phyloP scores from a whole-genome alignment of 2,888 invertebrate species.

The Trichopoda pennipes region DNA sequence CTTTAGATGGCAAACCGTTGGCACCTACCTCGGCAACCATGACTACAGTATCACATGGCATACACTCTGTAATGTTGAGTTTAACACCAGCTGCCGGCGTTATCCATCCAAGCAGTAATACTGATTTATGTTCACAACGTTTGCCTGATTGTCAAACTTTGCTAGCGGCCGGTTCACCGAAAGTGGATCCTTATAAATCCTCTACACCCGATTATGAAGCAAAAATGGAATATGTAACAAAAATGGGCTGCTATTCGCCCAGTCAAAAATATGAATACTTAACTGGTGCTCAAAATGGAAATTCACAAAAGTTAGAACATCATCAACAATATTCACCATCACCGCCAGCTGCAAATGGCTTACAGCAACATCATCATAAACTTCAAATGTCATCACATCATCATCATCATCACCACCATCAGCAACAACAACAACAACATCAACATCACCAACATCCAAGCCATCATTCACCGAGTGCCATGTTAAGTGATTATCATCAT shows the following conservation, averaged over 20 bases:
- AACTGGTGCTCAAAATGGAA: constrained; percentile 59
- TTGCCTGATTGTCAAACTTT: constrained; percentile 80
- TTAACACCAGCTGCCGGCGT: constrained; percentile 78
- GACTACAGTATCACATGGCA: constrained; percentile 81
- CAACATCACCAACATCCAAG: constrained; percentile 72
- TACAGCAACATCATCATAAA: constrained; percentile 71
- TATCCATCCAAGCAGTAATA: constrained; percentile 71
- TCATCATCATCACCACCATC: constrained; percentile 55
- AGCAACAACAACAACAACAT: constrained; percentile 60
- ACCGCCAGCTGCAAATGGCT: constrained; percentile 70
- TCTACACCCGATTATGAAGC: constrained; percentile 75
- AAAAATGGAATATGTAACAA: constrained; percentile 79
- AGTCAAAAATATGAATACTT: constrained; percentile 80
- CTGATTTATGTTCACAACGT: constrained; percentile 77
- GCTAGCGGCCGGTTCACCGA: constrained; percentile 79
- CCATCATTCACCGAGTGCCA: constrained; percentile 74
- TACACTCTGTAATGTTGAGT: constrained; percentile 86
- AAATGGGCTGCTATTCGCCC: constrained; percentile 81
- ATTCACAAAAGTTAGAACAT: constrained; percentile 73
- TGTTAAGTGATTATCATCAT: constrained; percentile 75
- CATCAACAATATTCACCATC: constrained; percentile 77
- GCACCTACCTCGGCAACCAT: constrained; percentile 79
- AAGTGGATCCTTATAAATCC: constrained; percentile 77
- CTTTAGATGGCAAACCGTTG: constrained; percentile 80
- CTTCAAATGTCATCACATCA: constrained; percentile 55